Evolutionary conservation across 2,113 vertebrate genomes (phyloP).

Genomic region (Hemiscyllium ocellatum): DNA sequence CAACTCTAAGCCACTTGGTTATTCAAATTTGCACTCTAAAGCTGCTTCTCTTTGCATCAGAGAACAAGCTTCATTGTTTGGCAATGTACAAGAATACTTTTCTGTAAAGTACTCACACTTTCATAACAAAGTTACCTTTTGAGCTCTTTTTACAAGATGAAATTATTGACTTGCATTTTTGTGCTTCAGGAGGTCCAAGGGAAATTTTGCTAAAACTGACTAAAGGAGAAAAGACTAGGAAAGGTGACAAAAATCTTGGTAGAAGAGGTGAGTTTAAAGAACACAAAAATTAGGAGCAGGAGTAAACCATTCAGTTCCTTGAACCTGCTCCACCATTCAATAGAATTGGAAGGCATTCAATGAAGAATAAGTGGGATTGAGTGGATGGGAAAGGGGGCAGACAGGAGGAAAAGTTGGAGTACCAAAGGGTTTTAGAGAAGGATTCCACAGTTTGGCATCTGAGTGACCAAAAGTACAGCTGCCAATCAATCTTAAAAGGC

Average conservation of each 20-base stretch:
- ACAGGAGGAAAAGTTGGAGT: background rate
- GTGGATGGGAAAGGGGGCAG: background rate
- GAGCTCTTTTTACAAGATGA: background rate
- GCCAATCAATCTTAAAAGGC: background rate
- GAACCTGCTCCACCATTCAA: no score
- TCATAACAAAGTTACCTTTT: background rate
- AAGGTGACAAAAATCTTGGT: background rate
- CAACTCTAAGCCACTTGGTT: background rate
- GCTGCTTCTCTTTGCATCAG: background rate
- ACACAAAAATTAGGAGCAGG: no score
- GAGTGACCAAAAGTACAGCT: background rate
- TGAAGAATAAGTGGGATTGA: background rate
- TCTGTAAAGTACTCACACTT: background rate
- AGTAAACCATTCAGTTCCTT: no score
- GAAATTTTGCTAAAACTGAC: background rate
- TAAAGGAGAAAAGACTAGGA: background rate
- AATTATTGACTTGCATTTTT: background rate
- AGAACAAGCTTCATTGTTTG: background rate
- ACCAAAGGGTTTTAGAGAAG: background rate
- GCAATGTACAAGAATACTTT: background rate
- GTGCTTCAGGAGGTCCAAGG: background rate
- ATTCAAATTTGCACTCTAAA: conserved; percentile 5
- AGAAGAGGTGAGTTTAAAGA: background rate
- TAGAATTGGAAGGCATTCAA: background rate
- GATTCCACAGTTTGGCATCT: background rate